Evolutionary conservation across 2,888 invertebrate species (phyloP).

Genomic region (Amphiduros pacificus): DNA sequence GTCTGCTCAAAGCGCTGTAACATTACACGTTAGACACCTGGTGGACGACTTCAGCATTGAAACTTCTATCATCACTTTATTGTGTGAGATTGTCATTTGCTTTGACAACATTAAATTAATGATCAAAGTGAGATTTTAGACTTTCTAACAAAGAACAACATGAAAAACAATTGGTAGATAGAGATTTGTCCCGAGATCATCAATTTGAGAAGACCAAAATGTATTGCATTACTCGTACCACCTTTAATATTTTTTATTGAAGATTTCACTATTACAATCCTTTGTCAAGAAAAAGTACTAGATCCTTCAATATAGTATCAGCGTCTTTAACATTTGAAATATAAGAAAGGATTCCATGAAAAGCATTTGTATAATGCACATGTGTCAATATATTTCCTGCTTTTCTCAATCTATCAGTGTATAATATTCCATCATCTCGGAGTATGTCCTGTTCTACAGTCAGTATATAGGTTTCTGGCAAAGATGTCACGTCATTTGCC

Average conservation of each 20-base stretch:
- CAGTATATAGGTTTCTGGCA: constrained; percentile 54
- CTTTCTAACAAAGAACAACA: background rate
- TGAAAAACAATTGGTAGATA: too few species aligned
- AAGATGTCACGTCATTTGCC: constrained; percentile 38
- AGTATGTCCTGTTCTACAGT: constrained; percentile 59
- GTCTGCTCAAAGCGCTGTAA: too few species aligned
- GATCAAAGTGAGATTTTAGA: background rate
- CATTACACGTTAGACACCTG: too few species aligned
- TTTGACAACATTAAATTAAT: background rate
- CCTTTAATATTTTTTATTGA: too few species aligned
- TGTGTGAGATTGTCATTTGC: background rate
- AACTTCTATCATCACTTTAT: background rate
- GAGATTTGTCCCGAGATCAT: too few species aligned
- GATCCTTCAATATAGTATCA: too few species aligned
- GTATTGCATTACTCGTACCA: too few species aligned
- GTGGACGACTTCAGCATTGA: too few species aligned
- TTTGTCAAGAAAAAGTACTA: too few species aligned
- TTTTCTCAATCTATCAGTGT: constrained; percentile 47
- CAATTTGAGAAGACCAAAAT: too few species aligned
- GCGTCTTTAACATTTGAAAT: background rate
- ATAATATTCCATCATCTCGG: constrained; percentile 58
- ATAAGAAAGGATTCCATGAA: constrained; percentile 41
- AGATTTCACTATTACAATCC: too few species aligned
- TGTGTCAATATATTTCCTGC: constrained; percentile 41
- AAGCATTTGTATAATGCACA: constrained; percentile 41